phyloP scores from a whole-genome alignment of 2,888 invertebrate genomes.

The Epinotia bilunana region DNA sequence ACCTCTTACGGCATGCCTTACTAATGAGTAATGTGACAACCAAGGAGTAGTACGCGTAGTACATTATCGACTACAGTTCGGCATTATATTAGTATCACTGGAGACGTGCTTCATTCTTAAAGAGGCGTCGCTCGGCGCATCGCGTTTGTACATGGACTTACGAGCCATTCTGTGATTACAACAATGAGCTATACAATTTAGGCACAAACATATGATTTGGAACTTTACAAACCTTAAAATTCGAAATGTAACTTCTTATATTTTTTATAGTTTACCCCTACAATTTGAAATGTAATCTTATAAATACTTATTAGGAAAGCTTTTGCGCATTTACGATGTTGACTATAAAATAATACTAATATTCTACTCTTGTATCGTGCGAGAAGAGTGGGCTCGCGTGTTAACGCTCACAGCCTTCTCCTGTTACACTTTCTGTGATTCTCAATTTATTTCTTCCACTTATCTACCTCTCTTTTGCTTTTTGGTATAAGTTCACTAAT shows the following conservation, averaged over 20 bases:
- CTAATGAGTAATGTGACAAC: constrained; percentile 67
- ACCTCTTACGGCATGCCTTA: constrained; percentile 77
- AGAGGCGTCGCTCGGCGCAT: constrained; percentile 12
- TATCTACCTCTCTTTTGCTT: constrained; percentile 52
- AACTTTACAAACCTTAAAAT: constrained; percentile 59
- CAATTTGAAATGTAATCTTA: constrained; percentile 67
- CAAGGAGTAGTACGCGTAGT: constrained; percentile 58
- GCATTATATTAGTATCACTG: constrained; percentile 61
- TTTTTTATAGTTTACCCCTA: constrained; percentile 79
- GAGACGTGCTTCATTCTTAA: constrained; percentile 55
- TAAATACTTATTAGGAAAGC: constrained; percentile 63
- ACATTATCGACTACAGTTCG: constrained; percentile 48
- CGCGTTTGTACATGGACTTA: constrained; percentile 15
- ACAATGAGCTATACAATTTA: constrained; percentile 57
- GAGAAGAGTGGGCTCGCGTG: constrained; percentile 57
- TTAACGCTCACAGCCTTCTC: constrained; percentile 10
- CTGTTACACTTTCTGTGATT: constrained; percentile 17
- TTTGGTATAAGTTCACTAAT: constrained; percentile 11
- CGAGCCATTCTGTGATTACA: constrained; percentile 55
- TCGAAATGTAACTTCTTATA: constrained; percentile 63
- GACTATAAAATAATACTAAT: constrained; percentile 77
- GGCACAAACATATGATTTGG: constrained; percentile 61
- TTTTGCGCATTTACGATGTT: constrained; percentile 83
- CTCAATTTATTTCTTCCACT: constrained; percentile 49
- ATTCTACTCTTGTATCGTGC: constrained; percentile 57